phyloP scores from a whole-genome alignment of 2,888 invertebrate species.

The Cheilosia impressa region DNA sequence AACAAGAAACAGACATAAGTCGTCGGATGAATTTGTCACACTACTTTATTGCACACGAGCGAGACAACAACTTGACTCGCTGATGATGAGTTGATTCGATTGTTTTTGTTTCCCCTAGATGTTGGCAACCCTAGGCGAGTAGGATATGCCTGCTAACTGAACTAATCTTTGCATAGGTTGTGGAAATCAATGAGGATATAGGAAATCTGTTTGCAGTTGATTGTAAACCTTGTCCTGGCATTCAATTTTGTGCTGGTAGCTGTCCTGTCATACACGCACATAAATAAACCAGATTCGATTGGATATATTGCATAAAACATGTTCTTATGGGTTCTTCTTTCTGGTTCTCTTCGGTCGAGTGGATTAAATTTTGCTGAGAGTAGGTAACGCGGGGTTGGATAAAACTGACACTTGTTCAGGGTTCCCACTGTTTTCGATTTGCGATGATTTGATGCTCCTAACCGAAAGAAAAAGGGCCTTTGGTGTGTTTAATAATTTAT shows the following conservation, averaged over 20 bases:
- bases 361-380: slow-evolving; percentile 11
- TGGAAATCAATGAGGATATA: neutral
- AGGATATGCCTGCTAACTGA: neutral
- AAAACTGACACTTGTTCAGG: slow-evolving; percentile 21
- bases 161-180: neutral
- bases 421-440: slow-evolving; percentile 17
- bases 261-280: slow-evolving; percentile 28
- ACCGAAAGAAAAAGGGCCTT: too few species aligned
- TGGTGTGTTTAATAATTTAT: too few species aligned
- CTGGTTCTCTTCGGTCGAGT: slow-evolving; percentile 6
- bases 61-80: neutral
- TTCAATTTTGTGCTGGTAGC: neutral
- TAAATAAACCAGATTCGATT: slow-evolving; percentile 62
- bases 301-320: slow-evolving; percentile 66
- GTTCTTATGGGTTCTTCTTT: slow-evolving; percentile 38
- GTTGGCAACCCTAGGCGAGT: slow-evolving; percentile 38
- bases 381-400: slow-evolving; percentile 3
- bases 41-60: slow-evolving; percentile 54
- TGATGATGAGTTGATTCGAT: neutral
- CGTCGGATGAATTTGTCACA: slow-evolving; percentile 54
- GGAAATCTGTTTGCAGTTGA: neutral
- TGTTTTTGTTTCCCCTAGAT: neutral
- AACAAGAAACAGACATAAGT: slow-evolving; percentile 39
- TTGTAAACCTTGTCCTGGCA: slow-evolving; percentile 4
- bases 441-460: neutral